Conservation (phyloP, 2,113 vertebrate genomes). For the Barbus barbus region DNA sequence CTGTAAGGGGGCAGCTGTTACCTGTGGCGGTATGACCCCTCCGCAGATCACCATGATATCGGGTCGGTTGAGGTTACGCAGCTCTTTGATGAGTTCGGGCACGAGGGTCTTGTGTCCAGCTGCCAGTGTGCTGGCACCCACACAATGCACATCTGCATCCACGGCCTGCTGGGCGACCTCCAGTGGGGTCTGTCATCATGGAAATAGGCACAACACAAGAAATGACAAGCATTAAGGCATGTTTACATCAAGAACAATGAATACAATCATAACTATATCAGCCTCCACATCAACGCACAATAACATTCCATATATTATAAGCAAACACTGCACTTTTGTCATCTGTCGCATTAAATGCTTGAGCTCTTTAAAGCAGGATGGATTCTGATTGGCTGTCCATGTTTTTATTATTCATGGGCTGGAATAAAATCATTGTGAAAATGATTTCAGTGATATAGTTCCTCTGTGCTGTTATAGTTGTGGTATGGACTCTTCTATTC, state of each 20-base stretch:
- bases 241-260: not conserved
- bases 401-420: not conserved
- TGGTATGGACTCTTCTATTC: too few relatives aligned
- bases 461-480: too few relatives aligned
- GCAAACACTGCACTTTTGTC: not conserved
- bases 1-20: slow-evolving; percentile 56
- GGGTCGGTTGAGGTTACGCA: slow-evolving; percentile 81
- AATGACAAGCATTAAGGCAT: not conserved
- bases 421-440: not conserved
- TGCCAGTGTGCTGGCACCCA: slow-evolving; percentile 92
- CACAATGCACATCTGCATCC: slow-evolving; percentile 93
- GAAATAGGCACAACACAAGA: not conserved
- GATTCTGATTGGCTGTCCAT: not conserved
- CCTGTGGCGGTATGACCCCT: slow-evolving; percentile 97
- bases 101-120: slow-evolving; percentile 96
- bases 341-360: not conserved
- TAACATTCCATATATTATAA: not conserved
- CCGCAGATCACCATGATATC: slow-evolving; percentile 96
- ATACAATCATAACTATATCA: not conserved
- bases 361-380: not conserved
- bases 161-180: slow-evolving; percentile 98
- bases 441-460: not conserved
- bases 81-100: slow-evolving; percentile 93
- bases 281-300: not conserved
- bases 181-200: slow-evolving; percentile 79